Base-by-base conservation (phyloP, 2,113 vertebrate species). In the Echinops telfairi region DNA sequence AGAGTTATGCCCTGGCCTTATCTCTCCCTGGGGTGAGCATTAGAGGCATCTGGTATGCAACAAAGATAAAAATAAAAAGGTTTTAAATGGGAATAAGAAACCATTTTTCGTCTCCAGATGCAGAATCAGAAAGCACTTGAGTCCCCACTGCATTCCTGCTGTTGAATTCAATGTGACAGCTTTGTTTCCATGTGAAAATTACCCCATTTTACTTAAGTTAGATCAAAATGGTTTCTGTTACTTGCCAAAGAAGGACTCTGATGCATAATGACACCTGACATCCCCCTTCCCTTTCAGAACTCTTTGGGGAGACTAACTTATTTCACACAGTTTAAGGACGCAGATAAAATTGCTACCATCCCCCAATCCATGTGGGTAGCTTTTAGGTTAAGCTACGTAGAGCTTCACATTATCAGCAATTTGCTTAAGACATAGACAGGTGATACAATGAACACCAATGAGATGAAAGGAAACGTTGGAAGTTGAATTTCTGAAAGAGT, bases 111-210 rank as follows among this genome's bases (percentile, higher is more conserved):
- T 68, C 66, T 68, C 66, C 25, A 1, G 38, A 38, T 81, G 6
- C 16, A 83, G 27, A 92, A 2, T 64, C 9, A 79, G 1, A 12
- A 47, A 62, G 2, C 8, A 19, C 83, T 20, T 36, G 33, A 76
- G 2, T 53, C 17, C 8, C 40, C 31, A 1, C 57, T 91, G 17
- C 25, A 60, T 83, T 79, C 17, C 33, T n/a, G 1, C 4, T 82
- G 31, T 93, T 75, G 17, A 88, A 83, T 86, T 92, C 62, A 78
- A 40, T 78, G 15, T 70, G 4, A 70, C 4, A 68, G 22, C 27
- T 77, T 83, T 82, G 75, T 83, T 71, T 91, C 78, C 76, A 90
- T 75, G 25, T 85, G 75, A 93, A 88, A 89, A 92, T 90, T 33
- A 91, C 10, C 6, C 20, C 3, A 80, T 77, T 89, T 90, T 40